Evolutionary conservation across 2,888 invertebrate genomes (phyloP).

Genomic region (Tipula helvola): DNA sequence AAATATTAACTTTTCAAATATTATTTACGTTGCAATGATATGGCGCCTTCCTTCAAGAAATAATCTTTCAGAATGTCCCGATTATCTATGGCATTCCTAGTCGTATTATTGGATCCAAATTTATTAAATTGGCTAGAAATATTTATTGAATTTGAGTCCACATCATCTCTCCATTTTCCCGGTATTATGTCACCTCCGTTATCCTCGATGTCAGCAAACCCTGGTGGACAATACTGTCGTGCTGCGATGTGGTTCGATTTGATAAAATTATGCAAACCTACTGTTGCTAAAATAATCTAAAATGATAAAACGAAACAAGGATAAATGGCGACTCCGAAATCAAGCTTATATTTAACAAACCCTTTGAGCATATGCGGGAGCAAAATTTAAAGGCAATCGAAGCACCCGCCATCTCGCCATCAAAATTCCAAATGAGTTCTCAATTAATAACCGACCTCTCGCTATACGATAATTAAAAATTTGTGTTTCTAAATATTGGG

Average conservation of each 20-base stretch:
- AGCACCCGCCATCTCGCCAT: conserved; percentile 6
- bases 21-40: background rate
- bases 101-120: background rate
- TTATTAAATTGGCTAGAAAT: background rate
- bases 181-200: background rate
- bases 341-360: background rate
- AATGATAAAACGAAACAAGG: background rate
- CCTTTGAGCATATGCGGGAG: background rate
- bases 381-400: background rate
- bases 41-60: background rate
- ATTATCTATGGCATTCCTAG: background rate
- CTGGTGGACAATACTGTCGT: background rate
- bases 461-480: conserved; percentile 15
- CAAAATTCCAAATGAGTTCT: conserved; percentile 17
- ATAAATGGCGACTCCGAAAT: background rate
- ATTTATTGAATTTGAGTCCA: background rate
- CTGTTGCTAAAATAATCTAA: background rate
- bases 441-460: conserved; percentile 13
- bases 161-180: background rate
- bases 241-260: background rate
- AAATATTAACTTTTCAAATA: background rate
- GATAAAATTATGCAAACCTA: conserved; percentile 6
- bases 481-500: background rate
- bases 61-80: background rate
- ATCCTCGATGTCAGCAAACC: background rate